A percentile compares a stretch with the other conserved stretches of the same genome.
These are phyloP conservation scores for Peromyscus polionotus DNA, from an alignment of 2,113 vertebrate species.

Conservation along the genomic window DNA sequence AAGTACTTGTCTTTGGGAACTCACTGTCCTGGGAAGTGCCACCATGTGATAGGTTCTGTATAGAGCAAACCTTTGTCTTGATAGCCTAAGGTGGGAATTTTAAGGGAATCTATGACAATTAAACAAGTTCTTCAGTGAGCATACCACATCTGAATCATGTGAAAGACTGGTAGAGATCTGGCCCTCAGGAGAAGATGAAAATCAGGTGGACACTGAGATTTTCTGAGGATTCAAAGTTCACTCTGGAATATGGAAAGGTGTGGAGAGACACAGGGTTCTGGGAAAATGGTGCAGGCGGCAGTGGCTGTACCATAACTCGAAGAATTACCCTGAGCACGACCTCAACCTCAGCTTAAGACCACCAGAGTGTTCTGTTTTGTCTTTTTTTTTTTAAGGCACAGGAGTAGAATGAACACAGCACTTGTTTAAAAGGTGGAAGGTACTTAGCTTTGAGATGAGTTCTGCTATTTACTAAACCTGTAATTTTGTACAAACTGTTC, in stretches of 20 bases:
- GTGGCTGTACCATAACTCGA: background rate
- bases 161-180: background rate
- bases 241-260: background rate
- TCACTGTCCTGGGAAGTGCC: background rate
- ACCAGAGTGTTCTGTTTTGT: background rate
- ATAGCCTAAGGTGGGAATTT: background rate
- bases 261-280: background rate
- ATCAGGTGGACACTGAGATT: background rate
- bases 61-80: background rate
- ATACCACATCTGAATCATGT: background rate
- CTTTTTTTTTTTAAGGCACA: background rate
- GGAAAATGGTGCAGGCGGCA: background rate
- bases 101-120: conserved; percentile 21
- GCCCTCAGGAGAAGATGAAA: background rate
- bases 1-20: background rate
- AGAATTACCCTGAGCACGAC: background rate
- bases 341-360: background rate
- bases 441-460: background rate
- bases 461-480: background rate
- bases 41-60: background rate
- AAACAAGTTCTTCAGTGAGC: background rate
- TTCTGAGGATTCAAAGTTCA: background rate
- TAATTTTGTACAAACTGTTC: conserved; percentile 22
- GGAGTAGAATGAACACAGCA: background rate
- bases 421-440: background rate